phyloP scores from a whole-genome alignment of 2,888 invertebrate species.

The Adelphocoris suturalis region DNA sequence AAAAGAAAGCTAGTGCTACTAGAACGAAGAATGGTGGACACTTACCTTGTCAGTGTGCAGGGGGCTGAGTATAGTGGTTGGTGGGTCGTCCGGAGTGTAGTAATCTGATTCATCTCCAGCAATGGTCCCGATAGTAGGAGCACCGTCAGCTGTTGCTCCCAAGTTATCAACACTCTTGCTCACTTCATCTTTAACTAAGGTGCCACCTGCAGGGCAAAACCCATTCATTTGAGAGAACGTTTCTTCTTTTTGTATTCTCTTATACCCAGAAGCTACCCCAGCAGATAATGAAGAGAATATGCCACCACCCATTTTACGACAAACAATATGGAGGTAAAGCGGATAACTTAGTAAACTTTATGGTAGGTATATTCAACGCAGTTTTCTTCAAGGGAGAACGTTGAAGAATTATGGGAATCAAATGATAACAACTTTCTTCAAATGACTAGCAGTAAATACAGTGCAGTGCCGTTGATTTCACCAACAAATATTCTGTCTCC shows the following conservation, averaged over 20 bases:
- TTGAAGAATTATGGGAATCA: too few relatives aligned
- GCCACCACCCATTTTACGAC: too few relatives aligned
- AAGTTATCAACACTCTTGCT: constrained; percentile 61
- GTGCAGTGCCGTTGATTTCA: too few relatives aligned
- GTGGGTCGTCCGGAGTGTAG: constrained; percentile 88
- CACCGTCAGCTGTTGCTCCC: constrained; percentile 76
- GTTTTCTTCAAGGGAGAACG: too few relatives aligned
- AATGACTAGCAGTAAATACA: too few relatives aligned
- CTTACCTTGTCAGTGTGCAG: constrained; percentile 79
- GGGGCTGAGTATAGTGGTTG: constrained; percentile 84
- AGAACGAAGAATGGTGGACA: neutral
- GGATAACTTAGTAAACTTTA: too few relatives aligned
- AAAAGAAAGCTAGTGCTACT: neutral
- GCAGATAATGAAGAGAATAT: neutral
- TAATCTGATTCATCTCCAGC: constrained; percentile 86
- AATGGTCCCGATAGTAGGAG: constrained; percentile 10
- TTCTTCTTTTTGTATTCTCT: neutral
- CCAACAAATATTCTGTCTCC: too few relatives aligned
- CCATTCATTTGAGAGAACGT: constrained; percentile 17
- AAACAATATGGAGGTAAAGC: too few relatives aligned
- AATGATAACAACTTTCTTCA: too few relatives aligned
- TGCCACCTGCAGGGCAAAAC: constrained; percentile 36
- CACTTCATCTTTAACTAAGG: constrained; percentile 50
- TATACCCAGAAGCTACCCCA: neutral
- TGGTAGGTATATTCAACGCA: too few relatives aligned